Conservation (phyloP, 2,888 invertebrate species). For the Sepioteuthis lessoniana region DNA sequence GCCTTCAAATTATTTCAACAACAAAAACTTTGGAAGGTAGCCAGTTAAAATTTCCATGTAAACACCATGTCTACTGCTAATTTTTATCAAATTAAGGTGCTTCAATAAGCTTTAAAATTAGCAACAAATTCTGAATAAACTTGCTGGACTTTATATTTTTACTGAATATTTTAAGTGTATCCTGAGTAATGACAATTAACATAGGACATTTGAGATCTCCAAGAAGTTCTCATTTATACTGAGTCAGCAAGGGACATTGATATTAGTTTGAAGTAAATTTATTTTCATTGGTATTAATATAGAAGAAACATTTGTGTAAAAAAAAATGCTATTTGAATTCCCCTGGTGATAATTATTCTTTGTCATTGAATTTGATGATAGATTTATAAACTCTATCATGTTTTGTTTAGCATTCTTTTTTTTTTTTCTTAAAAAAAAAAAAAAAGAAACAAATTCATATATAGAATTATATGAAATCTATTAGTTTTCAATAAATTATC, state of each 20-base stretch:
- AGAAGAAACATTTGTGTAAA: not conserved
- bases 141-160: not conserved
- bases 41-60: not conserved
- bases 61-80: conserved; percentile 33
- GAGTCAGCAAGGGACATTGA: not conserved
- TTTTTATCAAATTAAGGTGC: not conserved
- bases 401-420: not conserved
- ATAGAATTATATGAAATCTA: not conserved
- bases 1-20: conserved; percentile 33
- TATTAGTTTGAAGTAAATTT: not conserved
- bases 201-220: not conserved
- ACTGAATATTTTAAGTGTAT: not conserved
- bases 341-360: not conserved
- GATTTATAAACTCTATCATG: not conserved
- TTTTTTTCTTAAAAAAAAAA: not conserved
- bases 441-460: not conserved
- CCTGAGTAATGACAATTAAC: not conserved
- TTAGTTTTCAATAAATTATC: not conserved
- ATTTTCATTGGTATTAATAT: not conserved
- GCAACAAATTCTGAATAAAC: not conserved
- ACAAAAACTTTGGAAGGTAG: not conserved
- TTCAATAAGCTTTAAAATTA: not conserved
- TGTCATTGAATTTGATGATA: not conserved
- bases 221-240: too few relatives aligned
- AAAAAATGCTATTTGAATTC: not conserved